Base-by-base conservation (phyloP, 2,797 vertebrate genomes). In the Notoglanidium macrostoma region DNA sequence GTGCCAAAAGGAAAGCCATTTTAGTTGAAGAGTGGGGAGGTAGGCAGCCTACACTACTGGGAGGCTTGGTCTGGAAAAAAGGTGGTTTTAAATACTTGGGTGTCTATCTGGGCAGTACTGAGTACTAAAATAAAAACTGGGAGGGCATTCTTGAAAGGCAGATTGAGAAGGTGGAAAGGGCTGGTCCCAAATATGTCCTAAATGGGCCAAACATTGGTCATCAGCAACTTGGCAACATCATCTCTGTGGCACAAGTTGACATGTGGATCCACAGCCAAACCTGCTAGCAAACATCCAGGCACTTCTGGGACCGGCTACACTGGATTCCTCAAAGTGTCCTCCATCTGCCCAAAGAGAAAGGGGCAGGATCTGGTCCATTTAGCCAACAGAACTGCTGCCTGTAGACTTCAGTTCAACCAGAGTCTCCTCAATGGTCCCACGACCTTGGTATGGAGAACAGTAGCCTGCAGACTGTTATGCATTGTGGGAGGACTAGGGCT, bases 181-280 rank as follows among this genome's bases (percentile, higher is more conserved):
- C 21, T 65, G 61, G 2, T 65, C 26, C 61, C 61, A 12, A 29
- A 7, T 1, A 61, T 61, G 23, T 61, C 23, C 59, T 61, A 61
- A 2, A 73, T 19, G 72, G 72, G 44, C 1, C 17, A 19, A 46
- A 26, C 2, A 17, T 3, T 46, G 40, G 29, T 19, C 12, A 73
- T 35, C 35, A 44, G 26, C 19, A 40, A 44, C 70, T 40, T 73
- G 2, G 40, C 70, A 5, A 19, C 35, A 10, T 73, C 15, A 6
- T 44, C 70, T 40, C 70, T 73, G 2, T 73, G 70, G 70, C 70
- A 73, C 70, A 73, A 73, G 68, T 35, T 72, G 32, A 15, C 68
- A 19, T 72, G 68, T 70, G 67, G 65, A 68, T 29, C 10, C 3
- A n/a, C 65, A 8, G 12, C 67, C 67, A 11, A 70, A 68, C 26